A percentile compares a stretch with the other conserved stretches of the same genome.
Conservation (phyloP, 2,888 invertebrate species). For the Lepidochrysops patricia region DNA sequence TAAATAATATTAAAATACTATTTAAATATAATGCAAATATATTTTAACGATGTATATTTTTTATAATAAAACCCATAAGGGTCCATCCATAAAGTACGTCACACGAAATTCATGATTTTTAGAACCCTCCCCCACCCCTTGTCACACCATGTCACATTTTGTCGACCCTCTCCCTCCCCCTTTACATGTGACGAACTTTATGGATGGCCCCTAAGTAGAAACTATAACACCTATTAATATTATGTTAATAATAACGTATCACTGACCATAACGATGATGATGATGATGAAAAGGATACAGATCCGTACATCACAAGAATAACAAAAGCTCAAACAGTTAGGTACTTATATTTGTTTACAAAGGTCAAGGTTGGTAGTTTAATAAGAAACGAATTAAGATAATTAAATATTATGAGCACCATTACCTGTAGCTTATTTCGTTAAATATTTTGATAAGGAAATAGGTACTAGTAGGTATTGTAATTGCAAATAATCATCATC, state of each 20-base stretch:
- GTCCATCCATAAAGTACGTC: too few relatives aligned
- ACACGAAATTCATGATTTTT: too few relatives aligned
- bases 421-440: neutral
- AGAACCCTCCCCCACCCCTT: too few relatives aligned
- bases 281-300: neutral
- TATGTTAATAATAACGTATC: neutral
- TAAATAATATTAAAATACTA: too few relatives aligned
- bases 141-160: too few relatives aligned
- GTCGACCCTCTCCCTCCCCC: too few relatives aligned
- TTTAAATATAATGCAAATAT: too few relatives aligned
- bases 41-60: too few relatives aligned
- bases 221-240: too few relatives aligned
- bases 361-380: slow-evolving; percentile 15
- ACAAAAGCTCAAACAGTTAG: neutral
- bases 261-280: neutral
- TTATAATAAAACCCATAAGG: too few relatives aligned
- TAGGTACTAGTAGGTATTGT: neutral
- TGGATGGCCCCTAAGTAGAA: too few relatives aligned
- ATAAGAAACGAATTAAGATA: slow-evolving; percentile 20
- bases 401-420: neutral
- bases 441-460: slow-evolving; percentile 4
- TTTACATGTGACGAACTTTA: too few relatives aligned
- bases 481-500: neutral
- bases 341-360: slow-evolving; percentile 10
- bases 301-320: neutral